These are phyloP conservation scores for Globia sparganii DNA, from an alignment of 2,888 invertebrate genomes.

Conservation along the genomic window DNA sequence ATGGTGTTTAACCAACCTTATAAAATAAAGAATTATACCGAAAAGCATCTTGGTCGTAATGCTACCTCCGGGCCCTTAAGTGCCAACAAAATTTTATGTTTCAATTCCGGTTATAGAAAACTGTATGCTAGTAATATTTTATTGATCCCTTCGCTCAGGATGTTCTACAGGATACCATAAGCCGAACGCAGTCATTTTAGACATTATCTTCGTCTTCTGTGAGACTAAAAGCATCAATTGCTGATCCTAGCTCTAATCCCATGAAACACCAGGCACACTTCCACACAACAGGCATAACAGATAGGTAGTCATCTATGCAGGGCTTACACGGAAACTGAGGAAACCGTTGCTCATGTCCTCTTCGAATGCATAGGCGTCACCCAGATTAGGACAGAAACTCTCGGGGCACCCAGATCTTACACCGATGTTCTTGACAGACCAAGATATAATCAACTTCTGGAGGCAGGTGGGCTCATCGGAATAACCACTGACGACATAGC, in stretches of 20 bases:
- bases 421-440: not conserved
- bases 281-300: no score
- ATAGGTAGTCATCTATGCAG: no score
- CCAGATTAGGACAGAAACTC: not conserved
- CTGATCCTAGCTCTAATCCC: not conserved
- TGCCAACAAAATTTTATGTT: constrained; percentile 50
- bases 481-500: not conserved
- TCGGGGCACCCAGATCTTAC: not conserved
- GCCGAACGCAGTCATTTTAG: not conserved
- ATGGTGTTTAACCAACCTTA: not conserved
- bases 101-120: constrained; percentile 37
- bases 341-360: not conserved
- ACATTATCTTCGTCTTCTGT: not conserved
- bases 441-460: not conserved
- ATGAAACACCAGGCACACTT: not conserved
- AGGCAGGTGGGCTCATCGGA: not conserved
- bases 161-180: not conserved
- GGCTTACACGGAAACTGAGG: not conserved
- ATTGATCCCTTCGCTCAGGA: constrained; percentile 18
- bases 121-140: constrained; percentile 45
- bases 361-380: not conserved
- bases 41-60: constrained; percentile 28
- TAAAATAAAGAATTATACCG: constrained; percentile 6
- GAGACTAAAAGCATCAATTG: not conserved
- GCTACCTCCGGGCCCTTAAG: constrained; percentile 39